A percentile compares a stretch with the other conserved stretches of the same genome.
Evolutionary conservation across 2,113 vertebrate species (phyloP).

Genomic region (Beaufortia kweichowensis): DNA sequence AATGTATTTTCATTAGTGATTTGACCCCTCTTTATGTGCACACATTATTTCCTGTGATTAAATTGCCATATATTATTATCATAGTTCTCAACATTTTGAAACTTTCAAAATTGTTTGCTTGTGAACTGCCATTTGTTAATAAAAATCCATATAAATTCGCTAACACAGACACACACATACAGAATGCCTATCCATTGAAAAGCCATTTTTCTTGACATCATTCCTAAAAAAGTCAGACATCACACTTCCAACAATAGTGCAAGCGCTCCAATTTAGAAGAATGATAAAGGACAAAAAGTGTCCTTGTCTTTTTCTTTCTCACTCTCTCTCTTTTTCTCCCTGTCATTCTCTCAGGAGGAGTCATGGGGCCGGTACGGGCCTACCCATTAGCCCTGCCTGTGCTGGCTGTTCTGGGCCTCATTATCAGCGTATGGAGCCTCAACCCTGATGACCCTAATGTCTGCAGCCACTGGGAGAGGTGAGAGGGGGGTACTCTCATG

Average conservation of each 20-base stretch:
- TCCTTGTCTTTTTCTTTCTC: slow-evolving; percentile 11
- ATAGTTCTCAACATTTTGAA: too few species aligned
- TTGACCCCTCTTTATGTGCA: too few species aligned
- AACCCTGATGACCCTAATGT: slow-evolving; percentile 98
- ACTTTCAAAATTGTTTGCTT: too few species aligned
- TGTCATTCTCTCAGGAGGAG: slow-evolving; percentile 61
- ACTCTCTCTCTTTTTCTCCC: slow-evolving; percentile 19
- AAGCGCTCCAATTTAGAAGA: slow-evolving; percentile 21
- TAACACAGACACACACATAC: not conserved
- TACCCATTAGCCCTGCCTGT: slow-evolving; percentile 65
- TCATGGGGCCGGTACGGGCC: slow-evolving; percentile 72
- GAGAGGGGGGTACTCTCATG: slow-evolving; percentile 53
- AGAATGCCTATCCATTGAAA: not conserved
- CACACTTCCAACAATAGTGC: not conserved
- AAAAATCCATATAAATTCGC: too few species aligned
- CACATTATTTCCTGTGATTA: too few species aligned
- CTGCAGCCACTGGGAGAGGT: slow-evolving; percentile 99
- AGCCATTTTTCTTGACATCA: not conserved
- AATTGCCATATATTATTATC: too few species aligned
- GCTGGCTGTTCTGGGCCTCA: slow-evolving; percentile 70
- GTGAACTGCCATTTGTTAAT: too few species aligned
- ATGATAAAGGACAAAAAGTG: slow-evolving; percentile 18
- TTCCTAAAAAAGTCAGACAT: slow-evolving; percentile 4
- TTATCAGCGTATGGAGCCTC: slow-evolving; percentile 73
- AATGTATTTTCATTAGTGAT: too few species aligned